These are phyloP conservation scores for Urocyon cinereoargenteus DNA, from an alignment of 2,797 vertebrate species.

Conservation along the genomic window DNA sequence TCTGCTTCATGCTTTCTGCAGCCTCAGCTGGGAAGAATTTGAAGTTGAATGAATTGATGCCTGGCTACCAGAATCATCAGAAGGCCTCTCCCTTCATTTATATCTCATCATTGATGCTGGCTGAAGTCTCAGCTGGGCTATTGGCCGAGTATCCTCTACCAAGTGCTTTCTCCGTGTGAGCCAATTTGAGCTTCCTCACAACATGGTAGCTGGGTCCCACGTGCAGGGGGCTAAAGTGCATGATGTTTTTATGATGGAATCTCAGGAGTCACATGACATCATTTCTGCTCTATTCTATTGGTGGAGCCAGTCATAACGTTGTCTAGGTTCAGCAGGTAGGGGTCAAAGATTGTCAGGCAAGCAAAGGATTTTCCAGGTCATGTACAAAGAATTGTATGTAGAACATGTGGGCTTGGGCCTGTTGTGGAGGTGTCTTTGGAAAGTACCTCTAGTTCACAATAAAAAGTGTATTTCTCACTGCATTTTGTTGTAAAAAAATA, in stretches of 20 bases:
- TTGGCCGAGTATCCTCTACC: not conserved
- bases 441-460: not conserved
- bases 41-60: not conserved
- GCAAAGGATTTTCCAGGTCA: not conserved
- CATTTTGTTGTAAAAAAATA: not conserved
- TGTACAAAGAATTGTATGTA: not conserved
- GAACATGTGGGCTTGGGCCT: no score
- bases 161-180: not conserved
- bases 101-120: not conserved
- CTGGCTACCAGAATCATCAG: not conserved
- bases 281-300: not conserved
- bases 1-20: not conserved
- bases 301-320: not conserved
- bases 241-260: not conserved
- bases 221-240: not conserved
- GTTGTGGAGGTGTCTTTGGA: not conserved
- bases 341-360: not conserved
- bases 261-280: not conserved
- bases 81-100: not conserved
- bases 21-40: not conserved
- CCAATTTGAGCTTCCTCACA: not conserved
- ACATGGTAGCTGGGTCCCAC: not conserved
- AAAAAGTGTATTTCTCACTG: not conserved
- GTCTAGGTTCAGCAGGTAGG: not conserved
- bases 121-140: not conserved